Percentiles rank a stretch among this genome's conserved stretches.
Evolutionary conservation across 2,797 vertebrate genomes (phyloP).

Genomic region (Rachycentron canadum): DNA sequence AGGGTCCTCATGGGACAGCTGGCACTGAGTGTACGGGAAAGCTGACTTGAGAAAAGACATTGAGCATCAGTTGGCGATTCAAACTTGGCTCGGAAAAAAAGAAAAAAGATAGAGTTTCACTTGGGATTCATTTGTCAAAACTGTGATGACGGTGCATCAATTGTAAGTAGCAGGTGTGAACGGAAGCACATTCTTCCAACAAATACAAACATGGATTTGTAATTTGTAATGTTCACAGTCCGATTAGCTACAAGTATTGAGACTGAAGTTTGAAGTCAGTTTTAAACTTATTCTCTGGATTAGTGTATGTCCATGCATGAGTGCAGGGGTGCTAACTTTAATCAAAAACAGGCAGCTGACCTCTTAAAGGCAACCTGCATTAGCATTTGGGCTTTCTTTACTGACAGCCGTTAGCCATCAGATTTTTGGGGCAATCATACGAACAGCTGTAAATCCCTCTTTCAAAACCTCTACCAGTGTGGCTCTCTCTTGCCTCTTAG

Average conservation of each 20-base stretch:
- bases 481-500: slow-evolving; percentile 12
- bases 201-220: not conserved
- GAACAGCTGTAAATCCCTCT: slow-evolving; percentile 46
- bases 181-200: slow-evolving; percentile 35
- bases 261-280: slow-evolving; percentile 2
- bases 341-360: not conserved
- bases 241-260: slow-evolving; percentile 3
- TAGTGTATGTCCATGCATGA: not conserved
- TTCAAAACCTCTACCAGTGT: slow-evolving; percentile 26
- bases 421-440: not conserved
- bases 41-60: slow-evolving; percentile 75
- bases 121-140: slow-evolving; percentile 74
- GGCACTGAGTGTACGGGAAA: slow-evolving; percentile 52
- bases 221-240: not conserved
- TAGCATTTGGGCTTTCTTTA: slow-evolving; percentile 23
- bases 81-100: slow-evolving; percentile 46
- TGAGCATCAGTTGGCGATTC: slow-evolving; percentile 68
- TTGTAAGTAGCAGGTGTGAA: slow-evolving; percentile 64
- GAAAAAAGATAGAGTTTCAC: slow-evolving; percentile 51
- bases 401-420: not conserved
- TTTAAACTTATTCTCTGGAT: not conserved
- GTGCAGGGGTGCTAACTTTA: not conserved
- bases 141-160: slow-evolving; percentile 57
- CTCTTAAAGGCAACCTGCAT: slow-evolving; percentile 25
- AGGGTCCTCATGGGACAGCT: slow-evolving; percentile 58